These are phyloP conservation scores for Leptogaster cylindrica DNA, from an alignment of 2,888 invertebrate species.

Conservation along the genomic window DNA sequence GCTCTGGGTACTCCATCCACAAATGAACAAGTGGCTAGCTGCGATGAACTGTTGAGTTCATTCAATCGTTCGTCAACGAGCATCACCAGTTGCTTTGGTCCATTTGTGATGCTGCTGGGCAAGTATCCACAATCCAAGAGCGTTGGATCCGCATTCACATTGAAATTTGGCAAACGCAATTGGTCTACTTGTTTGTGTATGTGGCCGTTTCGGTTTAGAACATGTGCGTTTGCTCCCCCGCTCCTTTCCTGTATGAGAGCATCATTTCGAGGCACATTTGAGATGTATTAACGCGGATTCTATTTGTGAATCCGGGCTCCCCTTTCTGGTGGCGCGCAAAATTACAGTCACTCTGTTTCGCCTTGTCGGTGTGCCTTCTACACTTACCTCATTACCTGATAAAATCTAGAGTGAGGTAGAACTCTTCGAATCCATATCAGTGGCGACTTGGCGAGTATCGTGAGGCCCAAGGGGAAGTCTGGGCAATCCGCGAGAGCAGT, in stretches of 20 bases:
- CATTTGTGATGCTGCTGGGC: conserved; percentile 6
- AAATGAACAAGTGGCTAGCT: conserved; percentile 2
- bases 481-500: neutral
- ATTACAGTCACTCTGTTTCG: neutral
- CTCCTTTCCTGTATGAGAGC: neutral
- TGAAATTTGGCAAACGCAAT: neutral
- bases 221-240: too few relatives aligned
- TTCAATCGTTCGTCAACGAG: conserved; percentile 2
- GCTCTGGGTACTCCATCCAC: neutral
- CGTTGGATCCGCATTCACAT: too few relatives aligned
- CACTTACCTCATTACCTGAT: neutral
- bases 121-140: neutral
- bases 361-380: neutral
- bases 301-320: conserved; percentile 16
- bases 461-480: too few relatives aligned
- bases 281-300: neutral
- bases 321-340: conserved; percentile 2
- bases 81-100: neutral
- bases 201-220: neutral
- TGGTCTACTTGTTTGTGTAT: neutral
- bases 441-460: neutral
- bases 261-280: neutral
- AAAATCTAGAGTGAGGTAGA: conserved; percentile 1
- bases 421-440: neutral
- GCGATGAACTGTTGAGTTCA: neutral